Base-by-base conservation (phyloP, 2,888 invertebrate genomes). In the Zaprionus bogoriensis region DNA sequence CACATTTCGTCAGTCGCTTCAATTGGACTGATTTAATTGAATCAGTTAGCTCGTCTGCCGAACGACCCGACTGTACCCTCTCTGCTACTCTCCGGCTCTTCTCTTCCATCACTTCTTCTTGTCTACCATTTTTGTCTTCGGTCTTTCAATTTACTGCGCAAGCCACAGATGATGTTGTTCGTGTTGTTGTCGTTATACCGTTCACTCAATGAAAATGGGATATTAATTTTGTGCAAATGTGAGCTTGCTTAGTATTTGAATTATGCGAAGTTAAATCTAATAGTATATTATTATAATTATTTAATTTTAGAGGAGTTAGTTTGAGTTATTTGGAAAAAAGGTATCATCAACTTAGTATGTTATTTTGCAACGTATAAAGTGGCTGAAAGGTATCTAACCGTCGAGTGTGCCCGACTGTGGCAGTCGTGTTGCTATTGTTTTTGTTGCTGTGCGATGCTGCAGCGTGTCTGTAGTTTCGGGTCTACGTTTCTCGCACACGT, bases 11-110 rank as follows among this genome's bases (percentile, higher is more conserved):
- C 84, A 80, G 83, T 73, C 73, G 82, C 82, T 86, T 84, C 89
- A 89, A 90, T 89, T 90, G 80, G 87, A 83, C 80, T 88, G 88
- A 89, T 89, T 90, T 90, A 89, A 90, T 89, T 90, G 90, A 90
- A 90, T 90, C 89, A 89, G 88, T 85, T 75, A 73, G 76, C 76
- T 74, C 72, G 82, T 74, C 70, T 72, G 65, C 61, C 48, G 39
- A 39, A 41, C 42, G 42, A 22, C 25, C 19, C 19, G 42, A 22
- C 25, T 14, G 14, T 4, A 7, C 48, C 28, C 17, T 14, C 41
- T 41, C 32, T n/a, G 41, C 45, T 7, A 4, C 28, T 17, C 28
- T 2, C 4, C n/a, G 1, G 10, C 39, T 9, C 1, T 47, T 10
- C 14, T 0, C 7, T n/a, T n/a, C n/a, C n/a, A n/a, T n/a, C n/a